Percentiles rank a stretch among this genome's conserved stretches.
These are phyloP conservation scores for Hippoglossus stenolepis DNA, from an alignment of 2,113 vertebrate species.

Conservation along the genomic window DNA sequence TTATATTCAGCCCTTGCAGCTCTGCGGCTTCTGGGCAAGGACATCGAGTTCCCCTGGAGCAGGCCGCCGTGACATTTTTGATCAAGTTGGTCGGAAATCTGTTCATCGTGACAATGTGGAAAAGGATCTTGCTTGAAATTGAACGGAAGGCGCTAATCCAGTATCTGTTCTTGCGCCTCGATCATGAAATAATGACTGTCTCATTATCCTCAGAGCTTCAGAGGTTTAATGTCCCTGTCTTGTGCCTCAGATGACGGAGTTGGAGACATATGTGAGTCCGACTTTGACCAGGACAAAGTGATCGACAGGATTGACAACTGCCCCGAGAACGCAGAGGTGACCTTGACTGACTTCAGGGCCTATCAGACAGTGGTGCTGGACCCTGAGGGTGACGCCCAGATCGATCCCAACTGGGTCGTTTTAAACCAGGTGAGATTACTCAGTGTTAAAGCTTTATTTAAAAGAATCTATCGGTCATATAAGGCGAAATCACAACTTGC, in stretches of 20 bases:
- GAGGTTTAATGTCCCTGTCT: background rate
- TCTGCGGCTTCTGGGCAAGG: slow-evolving; percentile 23
- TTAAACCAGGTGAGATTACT: slow-evolving; percentile 89
- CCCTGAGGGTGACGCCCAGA: slow-evolving; percentile 97
- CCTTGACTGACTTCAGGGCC: slow-evolving; percentile 97
- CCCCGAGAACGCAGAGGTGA: slow-evolving; percentile 97
- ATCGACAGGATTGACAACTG: slow-evolving; percentile 97
- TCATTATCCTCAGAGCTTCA: background rate
- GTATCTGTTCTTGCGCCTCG: background rate
- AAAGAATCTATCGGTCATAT: background rate
- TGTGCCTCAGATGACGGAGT: slow-evolving; percentile 88
- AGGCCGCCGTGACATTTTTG: slow-evolving; percentile 22
- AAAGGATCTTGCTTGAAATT: background rate
- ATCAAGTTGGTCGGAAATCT: slow-evolving; percentile 1
- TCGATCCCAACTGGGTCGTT: slow-evolving; percentile 99
- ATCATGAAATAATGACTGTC: background rate
- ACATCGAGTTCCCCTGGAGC: slow-evolving; percentile 16
- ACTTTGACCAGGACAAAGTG: slow-evolving; percentile 97
- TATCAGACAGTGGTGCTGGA: slow-evolving; percentile 98
- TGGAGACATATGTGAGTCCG: slow-evolving; percentile 93
- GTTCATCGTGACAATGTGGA: background rate
- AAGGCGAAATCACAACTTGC: background rate
- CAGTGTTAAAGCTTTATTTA: background rate
- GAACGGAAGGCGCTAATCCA: background rate
- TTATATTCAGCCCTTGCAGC: slow-evolving; percentile 25